Percentiles rank a stretch among this genome's conserved stretches.
These are phyloP conservation scores for Lophotis ruficrista DNA, from an alignment of 2,113 vertebrate genomes.

Conservation along the genomic window DNA sequence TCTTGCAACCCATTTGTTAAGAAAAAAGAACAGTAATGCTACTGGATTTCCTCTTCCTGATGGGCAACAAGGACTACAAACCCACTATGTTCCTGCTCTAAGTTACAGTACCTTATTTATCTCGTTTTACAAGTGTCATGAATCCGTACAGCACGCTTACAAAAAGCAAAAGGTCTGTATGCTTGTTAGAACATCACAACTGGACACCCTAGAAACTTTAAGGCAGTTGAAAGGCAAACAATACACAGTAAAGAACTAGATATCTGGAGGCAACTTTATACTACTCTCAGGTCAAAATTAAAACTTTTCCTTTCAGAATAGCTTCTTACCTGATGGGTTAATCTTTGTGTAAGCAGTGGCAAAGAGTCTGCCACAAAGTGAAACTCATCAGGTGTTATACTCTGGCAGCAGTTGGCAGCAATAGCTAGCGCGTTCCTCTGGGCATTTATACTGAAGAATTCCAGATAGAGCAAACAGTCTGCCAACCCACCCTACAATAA, in stretches of 20 bases:
- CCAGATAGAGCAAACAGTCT: conserved; percentile 94
- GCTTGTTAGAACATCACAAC: neutral
- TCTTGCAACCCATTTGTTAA: neutral
- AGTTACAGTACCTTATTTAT: neutral
- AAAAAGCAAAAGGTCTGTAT: neutral
- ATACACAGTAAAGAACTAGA: neutral
- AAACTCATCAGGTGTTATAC: conserved; percentile 97
- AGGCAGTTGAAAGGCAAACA: neutral
- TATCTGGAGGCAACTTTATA: neutral
- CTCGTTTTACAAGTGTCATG: neutral
- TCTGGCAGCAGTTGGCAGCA: conserved; percentile 99
- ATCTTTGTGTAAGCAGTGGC: conserved; percentile 95
- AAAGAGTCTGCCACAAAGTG: conserved; percentile 98
- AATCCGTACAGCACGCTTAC: neutral
- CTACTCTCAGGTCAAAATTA: neutral
- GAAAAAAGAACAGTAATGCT: neutral
- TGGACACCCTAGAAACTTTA: neutral
- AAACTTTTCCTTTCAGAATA: neutral
- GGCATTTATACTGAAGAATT: conserved; percentile 99
- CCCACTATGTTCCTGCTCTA: neutral
- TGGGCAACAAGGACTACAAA: neutral
- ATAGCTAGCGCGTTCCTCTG: conserved; percentile 98
- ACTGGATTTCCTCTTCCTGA: neutral
- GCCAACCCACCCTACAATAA: conserved; percentile 90
- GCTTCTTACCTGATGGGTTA: conserved; percentile 92